Conservation (phyloP, 2,888 invertebrate species). For the Thymelicus acteon region DNA sequence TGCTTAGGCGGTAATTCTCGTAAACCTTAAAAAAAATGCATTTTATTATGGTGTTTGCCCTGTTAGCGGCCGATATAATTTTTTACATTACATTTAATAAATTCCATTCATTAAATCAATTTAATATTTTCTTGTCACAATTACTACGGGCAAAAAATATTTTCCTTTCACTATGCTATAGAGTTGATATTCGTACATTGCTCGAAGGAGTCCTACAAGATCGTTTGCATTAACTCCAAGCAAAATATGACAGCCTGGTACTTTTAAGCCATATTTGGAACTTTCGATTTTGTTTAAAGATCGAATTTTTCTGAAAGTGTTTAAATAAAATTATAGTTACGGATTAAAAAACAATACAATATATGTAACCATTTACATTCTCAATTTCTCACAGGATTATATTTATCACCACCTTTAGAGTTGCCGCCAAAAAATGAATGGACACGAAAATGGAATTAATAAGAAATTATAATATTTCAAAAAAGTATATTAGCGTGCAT, state of each 20-base stretch:
- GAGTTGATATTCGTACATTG: not conserved
- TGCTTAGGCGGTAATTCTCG: slow-evolving; percentile 53
- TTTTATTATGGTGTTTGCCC: not conserved
- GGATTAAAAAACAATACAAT: not conserved
- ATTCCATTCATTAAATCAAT: not conserved
- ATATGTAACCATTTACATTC: not conserved
- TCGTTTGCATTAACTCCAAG: slow-evolving; percentile 45
- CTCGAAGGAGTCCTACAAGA: not conserved
- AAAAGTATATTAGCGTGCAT: slow-evolving; percentile 4
- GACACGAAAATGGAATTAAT: slow-evolving; percentile 18
- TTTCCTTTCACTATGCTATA: not conserved
- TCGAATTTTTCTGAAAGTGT: not conserved
- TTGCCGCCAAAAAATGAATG: not conserved
- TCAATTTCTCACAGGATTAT: slow-evolving; percentile 8
- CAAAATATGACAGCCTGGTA: slow-evolving; percentile 66
- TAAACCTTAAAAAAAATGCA: slow-evolving; percentile 28
- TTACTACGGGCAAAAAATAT: not conserved
- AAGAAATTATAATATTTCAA: slow-evolving; percentile 18
- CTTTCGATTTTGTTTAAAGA: slow-evolving; percentile 54
- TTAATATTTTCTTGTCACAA: not conserved
- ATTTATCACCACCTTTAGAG: slow-evolving; percentile 1
- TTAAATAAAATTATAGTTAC: not conserved
- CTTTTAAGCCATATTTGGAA: slow-evolving; percentile 75
- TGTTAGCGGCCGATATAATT: not conserved
- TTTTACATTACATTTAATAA: not conserved